These are phyloP conservation scores for Picathartes gymnocephalus DNA, from an alignment of 2,113 vertebrate genomes.

Conservation along the genomic window DNA sequence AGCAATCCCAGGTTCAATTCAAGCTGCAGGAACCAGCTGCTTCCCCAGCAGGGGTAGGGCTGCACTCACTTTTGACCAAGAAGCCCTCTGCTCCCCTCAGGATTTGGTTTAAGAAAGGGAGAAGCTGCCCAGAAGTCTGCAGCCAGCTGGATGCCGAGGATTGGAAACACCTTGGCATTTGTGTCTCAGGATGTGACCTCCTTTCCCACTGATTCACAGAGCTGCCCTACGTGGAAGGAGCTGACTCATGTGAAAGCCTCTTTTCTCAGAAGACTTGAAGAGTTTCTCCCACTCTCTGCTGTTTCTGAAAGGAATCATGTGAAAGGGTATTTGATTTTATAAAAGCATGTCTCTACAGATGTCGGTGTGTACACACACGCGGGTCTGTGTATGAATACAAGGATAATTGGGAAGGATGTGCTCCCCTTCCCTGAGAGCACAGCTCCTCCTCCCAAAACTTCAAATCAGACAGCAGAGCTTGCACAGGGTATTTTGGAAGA, in stretches of 20 bases:
- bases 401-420: neutral
- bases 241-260: neutral
- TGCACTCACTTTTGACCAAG: neutral
- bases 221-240: neutral
- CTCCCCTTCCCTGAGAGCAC: neutral
- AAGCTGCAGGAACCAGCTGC: neutral
- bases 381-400: fast-evolving
- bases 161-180: neutral
- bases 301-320: neutral
- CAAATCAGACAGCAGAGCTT: neutral
- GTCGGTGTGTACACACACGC: fast-evolving
- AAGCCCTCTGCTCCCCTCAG: neutral
- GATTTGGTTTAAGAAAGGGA: neutral
- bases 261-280: neutral
- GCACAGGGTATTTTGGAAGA: neutral
- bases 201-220: neutral
- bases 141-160: neutral
- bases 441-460: neutral
- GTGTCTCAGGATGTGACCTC: neutral
- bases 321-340: neutral
- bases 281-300: neutral
- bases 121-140: neutral
- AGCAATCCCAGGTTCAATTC: neutral
- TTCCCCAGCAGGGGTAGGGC: neutral
- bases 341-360: neutral